Base-by-base conservation (phyloP, 2,113 vertebrate genomes). In the Oreochromis tanganicae region DNA sequence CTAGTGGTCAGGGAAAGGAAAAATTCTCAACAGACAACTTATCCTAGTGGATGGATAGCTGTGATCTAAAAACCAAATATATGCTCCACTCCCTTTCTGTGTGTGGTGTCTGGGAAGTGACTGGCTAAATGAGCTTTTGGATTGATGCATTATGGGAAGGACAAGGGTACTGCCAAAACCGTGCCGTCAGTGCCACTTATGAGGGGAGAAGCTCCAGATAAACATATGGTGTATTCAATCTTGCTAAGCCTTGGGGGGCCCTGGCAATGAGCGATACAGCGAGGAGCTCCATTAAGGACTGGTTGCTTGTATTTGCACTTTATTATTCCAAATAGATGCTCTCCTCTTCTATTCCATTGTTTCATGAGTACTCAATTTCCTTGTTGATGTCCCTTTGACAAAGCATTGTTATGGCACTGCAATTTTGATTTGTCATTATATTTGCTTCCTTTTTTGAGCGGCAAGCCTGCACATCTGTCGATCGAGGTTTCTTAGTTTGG, bases 191-290 rank as follows among this genome's bases (percentile, higher is more conserved):
- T 92, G 88, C 73, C 89, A 92, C 91, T 90, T 93, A 92, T 34
- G 68, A 89, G 57, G 88, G 71, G 89, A 90, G 91, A 93, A 88
- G 89, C 91, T 93, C 86, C 89, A 91, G 87, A 94, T 95, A 92
- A 94, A 90, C 93, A 94, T 94, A 94, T 95, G 94, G 94, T 79
- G 82, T 90, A 87, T 93, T 95, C 92, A 94, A 93, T 96, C 96
- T 94, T 92, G 89, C 83, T 86, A 86, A 92, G 92, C 94, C 94
- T 91, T 87, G 92, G 89, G 92, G 88, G 88, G 88, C 81, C 56
- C 54, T 36, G 38, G 87, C 93, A 86, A 93, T 92, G 90, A 93
- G 86, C 34, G 75, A 94, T 95, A 89, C 88, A 88, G 89, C 85
- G 85, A 91, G 85, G 84, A 89, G 89, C 87, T 94, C 91, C 93